phyloP scores from a whole-genome alignment of 2,797 vertebrate genomes.

The Sebastolobus alascanus region DNA sequence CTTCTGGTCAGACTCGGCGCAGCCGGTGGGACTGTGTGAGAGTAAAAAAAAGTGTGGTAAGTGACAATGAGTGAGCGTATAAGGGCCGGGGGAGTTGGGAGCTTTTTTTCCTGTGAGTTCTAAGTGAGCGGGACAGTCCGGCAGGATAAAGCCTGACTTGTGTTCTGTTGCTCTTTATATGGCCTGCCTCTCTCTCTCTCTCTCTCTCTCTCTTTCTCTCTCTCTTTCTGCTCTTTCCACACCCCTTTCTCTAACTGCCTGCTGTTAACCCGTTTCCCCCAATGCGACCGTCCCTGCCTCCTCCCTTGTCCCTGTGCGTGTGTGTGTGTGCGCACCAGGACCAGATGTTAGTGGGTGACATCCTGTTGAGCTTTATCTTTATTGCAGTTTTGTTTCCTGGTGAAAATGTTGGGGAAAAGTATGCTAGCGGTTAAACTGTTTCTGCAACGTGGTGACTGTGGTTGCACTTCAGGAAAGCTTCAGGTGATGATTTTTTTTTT shows the following conservation, averaged over 20 bases:
- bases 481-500: not conserved
- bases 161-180: constrained; percentile 84
- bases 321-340: constrained; percentile 15
- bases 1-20: constrained; percentile 53
- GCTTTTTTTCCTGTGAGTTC: constrained; percentile 80
- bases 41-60: constrained; percentile 35
- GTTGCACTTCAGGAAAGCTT: not conserved
- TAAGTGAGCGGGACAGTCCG: constrained; percentile 75
- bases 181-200: constrained; percentile 58
- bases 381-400: constrained; percentile 16
- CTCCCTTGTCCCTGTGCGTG: constrained; percentile 32
- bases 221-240: constrained; percentile 69
- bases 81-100: constrained; percentile 57
- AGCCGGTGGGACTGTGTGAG: constrained; percentile 48
- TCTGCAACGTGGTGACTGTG: not conserved
- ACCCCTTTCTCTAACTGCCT: constrained; percentile 75
- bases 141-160: constrained; percentile 83
- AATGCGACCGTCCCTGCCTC: constrained; percentile 45
- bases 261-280: constrained; percentile 62
- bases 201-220: constrained; percentile 37
- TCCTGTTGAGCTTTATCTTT: constrained; percentile 26
- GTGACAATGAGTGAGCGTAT: constrained; percentile 50
- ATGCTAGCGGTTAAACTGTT: not conserved
- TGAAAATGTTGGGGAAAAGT: constrained; percentile 1
- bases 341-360: constrained; percentile 14